Conservation (phyloP, 2,113 vertebrate species). For the Malurus elegans region DNA sequence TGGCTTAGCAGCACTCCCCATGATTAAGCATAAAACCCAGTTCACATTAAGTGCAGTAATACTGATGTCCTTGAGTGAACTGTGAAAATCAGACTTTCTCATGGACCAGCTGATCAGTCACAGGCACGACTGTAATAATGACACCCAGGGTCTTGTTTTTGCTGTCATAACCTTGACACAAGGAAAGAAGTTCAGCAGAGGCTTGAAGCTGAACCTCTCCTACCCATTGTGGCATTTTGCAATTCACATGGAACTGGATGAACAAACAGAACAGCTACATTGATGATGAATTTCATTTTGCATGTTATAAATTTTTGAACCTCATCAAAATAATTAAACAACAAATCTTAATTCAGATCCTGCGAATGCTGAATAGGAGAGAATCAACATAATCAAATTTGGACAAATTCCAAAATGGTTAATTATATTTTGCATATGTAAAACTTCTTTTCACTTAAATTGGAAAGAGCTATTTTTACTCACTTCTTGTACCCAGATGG, state of each 20-base stretch:
- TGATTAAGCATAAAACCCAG: not conserved
- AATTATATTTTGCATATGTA: slow-evolving; percentile 67
- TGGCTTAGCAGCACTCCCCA: not conserved
- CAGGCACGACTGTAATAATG: not conserved
- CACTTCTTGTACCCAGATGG: slow-evolving; percentile 1
- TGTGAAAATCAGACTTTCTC: not conserved
- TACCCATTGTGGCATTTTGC: not conserved
- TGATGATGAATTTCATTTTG: not conserved
- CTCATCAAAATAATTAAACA: slow-evolving; percentile 18
- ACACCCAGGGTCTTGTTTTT: not conserved
- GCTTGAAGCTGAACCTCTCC: not conserved
- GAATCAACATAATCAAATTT: slow-evolving; percentile 53
- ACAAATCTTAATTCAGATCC: slow-evolving; percentile 64
- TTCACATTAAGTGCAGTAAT: not conserved
- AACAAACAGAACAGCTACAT: not conserved
- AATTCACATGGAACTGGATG: not conserved
- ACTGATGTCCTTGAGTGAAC: not conserved
- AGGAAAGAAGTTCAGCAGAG: not conserved
- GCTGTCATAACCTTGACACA: not conserved
- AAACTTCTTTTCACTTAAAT: slow-evolving; percentile 61
- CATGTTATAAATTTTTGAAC: slow-evolving; percentile 36
- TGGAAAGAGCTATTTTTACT: slow-evolving; percentile 57
- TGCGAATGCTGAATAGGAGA: not conserved
- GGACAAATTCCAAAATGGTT: slow-evolving; percentile 58
- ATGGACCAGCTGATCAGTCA: not conserved